These are phyloP conservation scores for Eonycteris spelaea DNA, from an alignment of 2,113 vertebrate genomes.

Conservation along the genomic window DNA sequence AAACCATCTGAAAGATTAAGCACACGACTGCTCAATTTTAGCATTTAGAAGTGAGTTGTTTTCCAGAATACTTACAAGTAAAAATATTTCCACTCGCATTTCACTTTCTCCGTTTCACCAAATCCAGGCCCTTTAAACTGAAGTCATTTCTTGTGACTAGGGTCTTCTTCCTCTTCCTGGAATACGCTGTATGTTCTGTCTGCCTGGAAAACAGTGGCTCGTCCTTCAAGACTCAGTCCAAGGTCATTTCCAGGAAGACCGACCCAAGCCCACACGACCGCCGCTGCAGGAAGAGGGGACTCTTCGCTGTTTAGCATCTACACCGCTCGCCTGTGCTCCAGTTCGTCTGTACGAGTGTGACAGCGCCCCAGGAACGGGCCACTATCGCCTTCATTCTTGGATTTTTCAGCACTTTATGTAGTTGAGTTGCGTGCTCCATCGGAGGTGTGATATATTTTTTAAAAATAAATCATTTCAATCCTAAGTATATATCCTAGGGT, in stretches of 20 bases:
- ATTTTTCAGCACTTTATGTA: background rate
- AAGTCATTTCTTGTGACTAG: background rate
- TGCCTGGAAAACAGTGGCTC: background rate
- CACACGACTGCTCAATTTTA: background rate
- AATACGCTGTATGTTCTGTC: background rate
- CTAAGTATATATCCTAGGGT: background rate
- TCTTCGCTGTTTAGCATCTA: background rate
- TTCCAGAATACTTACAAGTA: background rate
- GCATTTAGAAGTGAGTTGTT: background rate
- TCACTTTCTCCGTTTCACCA: background rate
- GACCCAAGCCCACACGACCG: background rate
- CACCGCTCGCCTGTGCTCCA: background rate
- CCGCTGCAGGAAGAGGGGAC: no score
- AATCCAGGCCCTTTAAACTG: background rate
- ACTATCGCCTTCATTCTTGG: background rate
- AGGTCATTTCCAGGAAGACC: background rate
- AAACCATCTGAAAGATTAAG: background rate
- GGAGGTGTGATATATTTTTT: background rate
- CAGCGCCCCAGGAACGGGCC: background rate
- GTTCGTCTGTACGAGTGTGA: background rate
- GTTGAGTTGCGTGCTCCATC: background rate
- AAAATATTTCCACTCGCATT: background rate
- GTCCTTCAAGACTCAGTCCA: background rate
- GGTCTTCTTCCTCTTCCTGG: background rate
- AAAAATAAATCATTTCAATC: background rate